Evolutionary conservation across 2,113 vertebrate species (phyloP).

Genomic region (Trinectes maculatus): DNA sequence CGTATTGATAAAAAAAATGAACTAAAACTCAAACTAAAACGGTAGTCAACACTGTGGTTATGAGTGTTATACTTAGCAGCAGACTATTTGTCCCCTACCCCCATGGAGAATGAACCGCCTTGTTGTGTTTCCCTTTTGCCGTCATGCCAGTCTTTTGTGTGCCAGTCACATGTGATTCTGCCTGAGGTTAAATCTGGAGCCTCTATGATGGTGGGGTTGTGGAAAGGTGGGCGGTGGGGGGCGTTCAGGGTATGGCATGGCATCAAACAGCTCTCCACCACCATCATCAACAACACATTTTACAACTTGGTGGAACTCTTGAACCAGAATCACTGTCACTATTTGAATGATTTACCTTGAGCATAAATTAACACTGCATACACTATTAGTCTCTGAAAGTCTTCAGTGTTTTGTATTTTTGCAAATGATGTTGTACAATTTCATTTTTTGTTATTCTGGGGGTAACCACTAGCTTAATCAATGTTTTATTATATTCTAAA

Average conservation of each 20-base stretch:
- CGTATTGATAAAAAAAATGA: no score
- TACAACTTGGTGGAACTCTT: constrained; percentile 13
- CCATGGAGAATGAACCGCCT: not conserved
- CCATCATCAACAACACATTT: constrained; percentile 5
- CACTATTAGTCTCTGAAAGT: constrained; percentile 1
- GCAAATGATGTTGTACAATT: no score
- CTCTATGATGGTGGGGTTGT: not conserved
- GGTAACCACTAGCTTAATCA: no score
- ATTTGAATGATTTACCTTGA: no score
- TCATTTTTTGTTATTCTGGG: no score
- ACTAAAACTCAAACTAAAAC: not conserved
- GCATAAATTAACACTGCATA: no score
- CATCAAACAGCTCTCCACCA: not conserved
- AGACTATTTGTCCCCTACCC: not conserved
- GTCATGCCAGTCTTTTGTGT: constrained; percentile 45
- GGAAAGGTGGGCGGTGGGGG: not conserved
- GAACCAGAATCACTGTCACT: no score
- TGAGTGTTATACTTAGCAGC: constrained; percentile 27
- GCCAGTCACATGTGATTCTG: constrained; percentile 41
- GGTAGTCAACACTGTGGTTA: constrained; percentile 10
- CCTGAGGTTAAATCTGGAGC: constrained; percentile 25
- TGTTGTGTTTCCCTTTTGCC: constrained; percentile 24
- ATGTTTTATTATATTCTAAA: no score
- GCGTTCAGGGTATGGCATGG: constrained; percentile 10
- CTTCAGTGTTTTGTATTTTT: no score